Evolutionary conservation across 2,888 invertebrate species (phyloP).

Genomic region (Eristalis intricaria): DNA sequence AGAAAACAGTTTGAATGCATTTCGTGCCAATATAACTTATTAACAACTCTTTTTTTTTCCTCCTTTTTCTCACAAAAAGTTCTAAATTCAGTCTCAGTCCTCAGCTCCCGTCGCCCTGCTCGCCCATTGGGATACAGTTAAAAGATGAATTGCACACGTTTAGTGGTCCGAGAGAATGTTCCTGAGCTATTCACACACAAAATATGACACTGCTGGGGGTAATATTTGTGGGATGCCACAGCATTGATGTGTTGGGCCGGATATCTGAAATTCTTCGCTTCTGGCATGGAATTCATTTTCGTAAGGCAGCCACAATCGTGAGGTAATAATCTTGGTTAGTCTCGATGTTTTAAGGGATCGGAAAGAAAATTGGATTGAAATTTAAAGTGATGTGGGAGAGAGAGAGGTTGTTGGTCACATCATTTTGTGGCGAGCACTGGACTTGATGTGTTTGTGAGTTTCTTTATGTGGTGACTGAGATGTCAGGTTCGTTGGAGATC

Average conservation of each 20-base stretch:
- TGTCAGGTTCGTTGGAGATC: background rate
- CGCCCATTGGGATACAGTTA: slow-evolving; percentile 22
- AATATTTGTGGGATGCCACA: slow-evolving; percentile 54
- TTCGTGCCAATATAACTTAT: slow-evolving; percentile 66
- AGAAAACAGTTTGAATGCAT: slow-evolving; percentile 68
- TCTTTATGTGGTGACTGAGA: background rate
- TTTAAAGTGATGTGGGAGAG: background rate
- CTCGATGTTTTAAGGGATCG: background rate
- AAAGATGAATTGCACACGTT: slow-evolving; percentile 50
- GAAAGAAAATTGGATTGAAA: background rate
- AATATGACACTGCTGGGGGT: slow-evolving; percentile 5
- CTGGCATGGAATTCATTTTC: background rate
- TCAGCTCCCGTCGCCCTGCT: background rate
- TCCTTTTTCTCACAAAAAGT: background rate
- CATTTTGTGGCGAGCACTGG: background rate
- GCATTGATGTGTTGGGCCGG: slow-evolving; percentile 42
- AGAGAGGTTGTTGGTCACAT: background rate
- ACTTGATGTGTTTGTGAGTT: background rate
- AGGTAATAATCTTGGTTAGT: background rate
- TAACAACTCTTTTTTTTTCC: slow-evolving; percentile 51
- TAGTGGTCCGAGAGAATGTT: slow-evolving; percentile 46
- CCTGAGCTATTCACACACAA: slow-evolving; percentile 39
- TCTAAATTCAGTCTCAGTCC: background rate
- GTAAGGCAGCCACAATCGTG: background rate
- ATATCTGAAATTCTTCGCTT: background rate